phyloP scores from a whole-genome alignment of 2,113 vertebrate genomes.

The Cyphomyrus plagiostoma region DNA sequence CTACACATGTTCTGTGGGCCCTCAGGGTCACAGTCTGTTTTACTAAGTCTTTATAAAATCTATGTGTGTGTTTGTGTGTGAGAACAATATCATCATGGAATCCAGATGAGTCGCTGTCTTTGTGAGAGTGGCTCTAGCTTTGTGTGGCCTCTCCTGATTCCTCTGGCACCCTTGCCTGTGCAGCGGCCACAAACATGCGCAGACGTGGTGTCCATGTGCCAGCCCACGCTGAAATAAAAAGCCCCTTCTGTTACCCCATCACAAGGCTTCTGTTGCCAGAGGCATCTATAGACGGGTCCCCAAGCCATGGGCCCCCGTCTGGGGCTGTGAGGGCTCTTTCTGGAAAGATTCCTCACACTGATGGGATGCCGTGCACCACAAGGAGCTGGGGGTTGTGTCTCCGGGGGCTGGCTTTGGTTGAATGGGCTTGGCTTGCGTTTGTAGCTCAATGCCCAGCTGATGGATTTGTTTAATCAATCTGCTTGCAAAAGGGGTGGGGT shows the following conservation, averaged over 20 bases:
- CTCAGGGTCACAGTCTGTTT: neutral
- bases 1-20: neutral
- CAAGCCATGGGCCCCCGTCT: neutral
- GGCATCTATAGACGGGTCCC: neutral
- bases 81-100: neutral
- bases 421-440: neutral
- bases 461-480: neutral
- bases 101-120: neutral
- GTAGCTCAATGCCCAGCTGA: neutral
- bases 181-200: neutral
- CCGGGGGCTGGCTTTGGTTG: neutral
- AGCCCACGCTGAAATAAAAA: neutral
- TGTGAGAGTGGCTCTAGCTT: neutral
- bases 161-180: neutral
- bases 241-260: neutral
- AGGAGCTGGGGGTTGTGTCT: neutral
- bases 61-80: neutral
- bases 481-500: neutral
- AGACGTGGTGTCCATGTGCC: neutral
- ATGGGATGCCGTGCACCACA: neutral
- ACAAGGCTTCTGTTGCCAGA: neutral
- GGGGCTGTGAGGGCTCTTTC: neutral
- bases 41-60: neutral
- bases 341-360: neutral
- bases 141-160: neutral